Conservation (phyloP, 2,888 invertebrate genomes). For the Clitarchus hookeri region DNA sequence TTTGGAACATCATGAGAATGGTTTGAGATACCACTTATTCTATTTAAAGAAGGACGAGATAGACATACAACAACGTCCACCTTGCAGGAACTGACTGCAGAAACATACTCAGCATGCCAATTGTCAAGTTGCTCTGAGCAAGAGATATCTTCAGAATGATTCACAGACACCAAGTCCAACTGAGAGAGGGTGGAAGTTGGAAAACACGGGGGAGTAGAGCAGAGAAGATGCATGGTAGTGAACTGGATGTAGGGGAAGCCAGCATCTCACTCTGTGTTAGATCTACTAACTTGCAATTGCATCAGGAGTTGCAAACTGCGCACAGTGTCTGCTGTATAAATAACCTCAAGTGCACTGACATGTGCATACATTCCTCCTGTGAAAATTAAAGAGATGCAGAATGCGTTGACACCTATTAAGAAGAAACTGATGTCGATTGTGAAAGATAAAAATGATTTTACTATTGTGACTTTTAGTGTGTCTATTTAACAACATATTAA, state of each 20-base stretch:
- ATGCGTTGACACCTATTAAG: background rate
- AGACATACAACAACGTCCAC: background rate
- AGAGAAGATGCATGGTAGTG: background rate
- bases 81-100: background rate
- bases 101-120: background rate
- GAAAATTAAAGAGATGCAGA: too few species aligned
- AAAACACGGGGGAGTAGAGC: background rate
- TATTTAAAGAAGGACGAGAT: background rate
- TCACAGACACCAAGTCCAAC: background rate
- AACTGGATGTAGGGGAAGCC: background rate
- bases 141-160: constrained; percentile 10
- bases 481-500: too few species aligned
- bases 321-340: background rate
- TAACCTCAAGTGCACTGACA: too few species aligned
- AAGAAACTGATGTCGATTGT: background rate
- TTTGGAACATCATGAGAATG: background rate
- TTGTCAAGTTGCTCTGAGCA: background rate
- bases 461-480: too few species aligned
- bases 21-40: background rate
- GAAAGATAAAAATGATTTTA: too few species aligned
- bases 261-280: background rate
- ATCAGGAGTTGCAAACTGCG: too few species aligned
- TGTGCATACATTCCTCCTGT: too few species aligned
- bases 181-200: background rate
- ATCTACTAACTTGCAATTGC: too few species aligned